Percentiles rank a stretch among this genome's conserved stretches.
phyloP scores from a whole-genome alignment of 2,113 vertebrate genomes.

The Microcebus griseorufus region DNA sequence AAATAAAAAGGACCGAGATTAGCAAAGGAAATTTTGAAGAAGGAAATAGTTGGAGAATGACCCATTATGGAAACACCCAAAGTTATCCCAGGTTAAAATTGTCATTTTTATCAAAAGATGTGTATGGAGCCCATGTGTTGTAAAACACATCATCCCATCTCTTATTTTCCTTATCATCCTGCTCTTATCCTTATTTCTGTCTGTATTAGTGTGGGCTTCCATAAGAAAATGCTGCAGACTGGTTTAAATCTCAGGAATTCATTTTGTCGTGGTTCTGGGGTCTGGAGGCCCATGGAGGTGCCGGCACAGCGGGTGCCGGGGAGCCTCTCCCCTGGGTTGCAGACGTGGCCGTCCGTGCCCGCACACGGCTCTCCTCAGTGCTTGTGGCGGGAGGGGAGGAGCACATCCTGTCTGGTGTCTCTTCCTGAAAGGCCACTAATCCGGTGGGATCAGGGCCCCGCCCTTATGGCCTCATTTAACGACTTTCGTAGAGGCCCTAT shows the following conservation, averaged over 20 bases:
- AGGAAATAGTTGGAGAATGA: not conserved
- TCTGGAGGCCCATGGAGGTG: too few species aligned
- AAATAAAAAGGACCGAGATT: not conserved
- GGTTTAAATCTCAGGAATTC: rapidly evolving
- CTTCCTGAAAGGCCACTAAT: not conserved
- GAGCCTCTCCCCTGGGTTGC: rapidly evolving
- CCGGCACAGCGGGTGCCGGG: not conserved
- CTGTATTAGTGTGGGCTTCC: not conserved
- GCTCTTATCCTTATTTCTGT: not conserved
- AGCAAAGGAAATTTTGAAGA: not conserved
- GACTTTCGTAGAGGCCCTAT: not conserved
- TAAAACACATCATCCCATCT: rapidly evolving
- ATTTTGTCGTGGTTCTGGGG: not conserved
- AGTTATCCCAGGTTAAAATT: not conserved
- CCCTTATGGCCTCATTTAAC: not conserved
- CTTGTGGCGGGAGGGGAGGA: not conserved
- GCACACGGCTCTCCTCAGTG: not conserved
- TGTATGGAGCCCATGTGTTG: rapidly evolving
- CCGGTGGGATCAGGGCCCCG: not conserved
- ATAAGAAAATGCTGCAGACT: too few species aligned
- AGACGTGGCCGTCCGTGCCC: rapidly evolving
- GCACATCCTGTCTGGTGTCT: too few species aligned
- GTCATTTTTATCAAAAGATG: not conserved
- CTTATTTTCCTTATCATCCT: not conserved
- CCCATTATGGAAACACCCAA: too few species aligned